Evolutionary conservation across 2,888 invertebrate genomes (phyloP), one percentile per base, ranked within the genome.

Genomic region (Euzetes globulus): DNA sequence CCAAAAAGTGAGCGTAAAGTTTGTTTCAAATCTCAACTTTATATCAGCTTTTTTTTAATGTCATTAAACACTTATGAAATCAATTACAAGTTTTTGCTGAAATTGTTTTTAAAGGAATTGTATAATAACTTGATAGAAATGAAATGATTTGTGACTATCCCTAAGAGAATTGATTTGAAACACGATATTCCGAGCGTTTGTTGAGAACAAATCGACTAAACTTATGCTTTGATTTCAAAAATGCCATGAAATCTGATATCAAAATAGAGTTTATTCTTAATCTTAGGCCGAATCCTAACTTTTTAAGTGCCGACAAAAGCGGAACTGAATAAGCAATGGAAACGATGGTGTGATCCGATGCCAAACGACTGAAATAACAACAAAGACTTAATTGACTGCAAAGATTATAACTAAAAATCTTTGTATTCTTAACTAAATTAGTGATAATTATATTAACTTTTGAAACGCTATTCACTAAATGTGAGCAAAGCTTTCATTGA

Each of bases 181-280:
- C 5, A 7, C 11, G 41, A 41, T 41, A 41, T 41, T 9, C 41
- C 1, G 41, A 1, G 33, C 41, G 41, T 41, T 41, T 60, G 29
- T 60, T 60, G 60, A 60, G n/a, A 22, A 27, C 60, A 60, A 60
- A 27, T 60, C 15, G 27, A 22, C 17, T 19, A 27, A 60, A 60
- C 17, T 60, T 60, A 60, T 60, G 60, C 60, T 60, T 22, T 60
- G 29, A 29, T 60, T 27, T 33, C 22, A 41, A 68, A 68, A 4
- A 68, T 68, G 41, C 45, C 1, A 41, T 68, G 68, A 68, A 68
- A 68, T 68, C 11, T 19, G 68, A 68, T 68, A 68, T 68, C n/a
- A 68, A 68, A 68, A 68, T 68, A 37, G 68, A 68, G 68, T 68
- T 63, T 68, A 68, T 68, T 68, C 68, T 68, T 68, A 68, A 68